A percentile compares a stretch with the other conserved stretches of the same genome.
Conservation (phyloP, 2,797 vertebrate species). For the Chrysocyon brachyurus region DNA sequence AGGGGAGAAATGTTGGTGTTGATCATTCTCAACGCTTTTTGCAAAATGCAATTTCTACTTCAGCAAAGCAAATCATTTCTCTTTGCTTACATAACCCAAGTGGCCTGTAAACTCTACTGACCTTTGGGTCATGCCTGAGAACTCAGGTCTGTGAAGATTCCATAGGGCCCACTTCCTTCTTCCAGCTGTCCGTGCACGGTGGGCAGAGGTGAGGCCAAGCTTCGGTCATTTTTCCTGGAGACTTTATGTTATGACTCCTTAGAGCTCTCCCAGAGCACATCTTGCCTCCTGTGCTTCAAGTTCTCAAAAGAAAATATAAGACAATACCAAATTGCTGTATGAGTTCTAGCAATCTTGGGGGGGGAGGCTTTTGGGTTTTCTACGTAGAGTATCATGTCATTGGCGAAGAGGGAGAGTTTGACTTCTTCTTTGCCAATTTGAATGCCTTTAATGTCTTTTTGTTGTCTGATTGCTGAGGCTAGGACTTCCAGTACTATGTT, state of each 20-base stretch:
- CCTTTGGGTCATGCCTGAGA: neutral
- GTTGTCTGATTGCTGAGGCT: no score
- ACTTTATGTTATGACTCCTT: neutral
- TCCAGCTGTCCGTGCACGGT: neutral
- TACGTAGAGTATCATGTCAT: no score
- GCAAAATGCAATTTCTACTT: slow-evolving; percentile 23
- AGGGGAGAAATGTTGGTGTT: neutral
- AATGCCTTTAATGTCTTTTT: no score
- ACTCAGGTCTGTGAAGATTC: neutral
- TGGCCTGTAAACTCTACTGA: neutral
- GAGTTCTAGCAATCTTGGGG: no score
- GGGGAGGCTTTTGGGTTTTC: no score
- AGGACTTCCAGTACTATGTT: no score
- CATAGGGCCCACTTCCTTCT: neutral
- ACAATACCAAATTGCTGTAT: no score
- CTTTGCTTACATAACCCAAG: neutral
- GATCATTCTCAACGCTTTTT: neutral
- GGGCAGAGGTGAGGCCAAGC: neutral
- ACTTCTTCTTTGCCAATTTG: no score
- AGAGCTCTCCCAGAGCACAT: neutral
- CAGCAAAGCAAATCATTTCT: slow-evolving; percentile 26
- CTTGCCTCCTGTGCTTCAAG: neutral
- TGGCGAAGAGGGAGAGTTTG: no score
- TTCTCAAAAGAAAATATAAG: slow-evolving; percentile 25
- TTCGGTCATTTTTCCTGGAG: neutral